Percentiles rank a stretch among this genome's conserved stretches.
Conservation (phyloP, 1,140 invertebrate genomes). For the Eriocheir sinensis region DNA sequence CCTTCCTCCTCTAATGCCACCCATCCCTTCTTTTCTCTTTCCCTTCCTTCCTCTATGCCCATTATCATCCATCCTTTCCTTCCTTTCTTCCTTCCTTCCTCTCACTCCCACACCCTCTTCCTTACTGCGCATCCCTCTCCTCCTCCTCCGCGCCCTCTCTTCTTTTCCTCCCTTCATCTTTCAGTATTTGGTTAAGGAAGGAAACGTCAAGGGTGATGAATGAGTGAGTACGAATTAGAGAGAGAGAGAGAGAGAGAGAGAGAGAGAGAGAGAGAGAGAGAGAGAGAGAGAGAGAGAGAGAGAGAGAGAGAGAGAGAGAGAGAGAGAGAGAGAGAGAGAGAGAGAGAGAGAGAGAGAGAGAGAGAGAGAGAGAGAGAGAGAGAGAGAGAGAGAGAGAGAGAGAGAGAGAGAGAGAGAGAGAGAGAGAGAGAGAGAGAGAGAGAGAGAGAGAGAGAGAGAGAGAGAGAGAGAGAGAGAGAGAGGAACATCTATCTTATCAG, state of each 20-base stretch:
- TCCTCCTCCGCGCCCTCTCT: not conserved
- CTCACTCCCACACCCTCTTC: not conserved
- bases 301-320: slow-evolving; percentile 71
- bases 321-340: slow-evolving; percentile 71
- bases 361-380: slow-evolving; percentile 72
- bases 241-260: slow-evolving; percentile 62
- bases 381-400: slow-evolving; percentile 73
- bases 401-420: slow-evolving; percentile 67
- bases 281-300: slow-evolving; percentile 69
- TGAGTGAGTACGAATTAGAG: not conserved
- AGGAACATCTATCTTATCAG: slow-evolving; percentile 46
- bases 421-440: slow-evolving; percentile 62
- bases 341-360: slow-evolving; percentile 69
- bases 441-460: slow-evolving; percentile 63
- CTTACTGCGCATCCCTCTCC: too few relatives aligned
- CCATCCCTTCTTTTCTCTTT: slow-evolving; percentile 9
- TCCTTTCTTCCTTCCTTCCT: not conserved
- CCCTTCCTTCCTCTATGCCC: not conserved
- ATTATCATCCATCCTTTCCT: slow-evolving; percentile 1
- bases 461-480: slow-evolving; percentile 70
- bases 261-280: slow-evolving; percentile 45
- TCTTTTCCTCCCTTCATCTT: not conserved
- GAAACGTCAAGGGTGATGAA: slow-evolving; percentile 15
- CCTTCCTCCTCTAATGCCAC: not conserved
- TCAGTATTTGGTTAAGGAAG: not conserved